A percentile compares a stretch with the other conserved stretches of the same genome.
Evolutionary conservation across 2,797 vertebrate genomes (phyloP).

Genomic region (Gallinago nigripennis): DNA sequence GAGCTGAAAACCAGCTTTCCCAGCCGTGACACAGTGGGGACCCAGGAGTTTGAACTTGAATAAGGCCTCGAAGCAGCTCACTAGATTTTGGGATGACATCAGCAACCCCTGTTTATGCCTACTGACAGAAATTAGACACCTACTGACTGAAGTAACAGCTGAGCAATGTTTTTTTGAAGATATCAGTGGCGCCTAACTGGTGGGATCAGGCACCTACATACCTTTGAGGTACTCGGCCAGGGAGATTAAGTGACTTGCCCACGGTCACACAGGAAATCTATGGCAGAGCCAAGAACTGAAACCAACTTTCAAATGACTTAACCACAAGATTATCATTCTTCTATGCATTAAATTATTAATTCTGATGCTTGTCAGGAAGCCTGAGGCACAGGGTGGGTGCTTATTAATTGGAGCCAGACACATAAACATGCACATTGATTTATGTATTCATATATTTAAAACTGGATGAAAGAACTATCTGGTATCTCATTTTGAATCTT

Average conservation of each 20-base stretch:
- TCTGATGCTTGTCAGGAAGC: slow-evolving; percentile 60
- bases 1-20: neutral
- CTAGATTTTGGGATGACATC: neutral
- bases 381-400: slow-evolving; percentile 59
- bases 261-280: slow-evolving; percentile 37
- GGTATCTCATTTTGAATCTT: slow-evolving; percentile 51
- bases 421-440: slow-evolving; percentile 57
- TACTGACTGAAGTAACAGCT: slow-evolving; percentile 18
- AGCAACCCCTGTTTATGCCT: slow-evolving; percentile 24
- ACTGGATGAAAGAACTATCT: slow-evolving; percentile 60
- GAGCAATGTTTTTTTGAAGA: slow-evolving; percentile 55
- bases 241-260: slow-evolving; percentile 48
- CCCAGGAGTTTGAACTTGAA: neutral
- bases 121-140: slow-evolving; percentile 46
- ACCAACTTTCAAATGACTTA: slow-evolving; percentile 59
- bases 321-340: slow-evolving; percentile 60
- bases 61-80: neutral
- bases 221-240: slow-evolving; percentile 52
- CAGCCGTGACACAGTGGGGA: neutral
- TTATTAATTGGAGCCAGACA: slow-evolving; percentile 69
- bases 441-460: slow-evolving; percentile 64
- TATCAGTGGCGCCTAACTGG: slow-evolving; percentile 59
- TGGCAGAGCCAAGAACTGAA: slow-evolving; percentile 51
- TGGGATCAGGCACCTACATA: slow-evolving; percentile 58
- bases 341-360: slow-evolving; percentile 66